Evolutionary conservation across 2,113 vertebrate species (phyloP).

Genomic region (Pycnonotus jocosus): DNA sequence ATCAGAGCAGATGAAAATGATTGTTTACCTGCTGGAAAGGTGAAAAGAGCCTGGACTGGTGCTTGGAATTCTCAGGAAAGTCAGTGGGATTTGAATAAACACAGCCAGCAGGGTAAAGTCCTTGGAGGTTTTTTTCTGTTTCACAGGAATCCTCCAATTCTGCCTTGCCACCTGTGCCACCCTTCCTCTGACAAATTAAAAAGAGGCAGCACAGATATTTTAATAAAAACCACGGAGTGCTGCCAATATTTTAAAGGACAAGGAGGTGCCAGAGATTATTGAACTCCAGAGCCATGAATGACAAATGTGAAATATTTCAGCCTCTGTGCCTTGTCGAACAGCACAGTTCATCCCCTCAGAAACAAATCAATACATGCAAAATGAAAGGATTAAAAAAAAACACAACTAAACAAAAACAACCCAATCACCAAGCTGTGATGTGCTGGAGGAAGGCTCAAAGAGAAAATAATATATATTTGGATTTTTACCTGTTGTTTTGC

Average conservation of each 20-base stretch:
- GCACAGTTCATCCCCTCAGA: not conserved
- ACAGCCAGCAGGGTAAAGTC: not conserved
- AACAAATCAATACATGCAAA: not conserved
- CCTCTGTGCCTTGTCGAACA: not conserved
- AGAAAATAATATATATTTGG: not conserved
- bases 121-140: constrained; percentile 27
- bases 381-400: not conserved
- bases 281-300: not conserved
- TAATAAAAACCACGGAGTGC: not conserved
- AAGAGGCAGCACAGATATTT: not conserved
- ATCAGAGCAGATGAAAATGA: not conserved
- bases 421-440: not conserved
- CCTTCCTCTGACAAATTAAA: constrained; percentile 14
- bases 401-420: too few species aligned
- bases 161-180: constrained; percentile 12
- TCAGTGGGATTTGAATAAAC: not conserved
- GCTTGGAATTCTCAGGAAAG: not conserved
- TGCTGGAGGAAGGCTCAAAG: not conserved
- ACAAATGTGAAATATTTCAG: not conserved
- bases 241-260: not conserved
- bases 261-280: not conserved
- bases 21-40: not conserved
- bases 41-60: not conserved
- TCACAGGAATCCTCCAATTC: not conserved
- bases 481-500: not conserved